These are phyloP conservation scores for Echiichthys vipera DNA, from an alignment of 2,797 vertebrate species.

Conservation along the genomic window DNA sequence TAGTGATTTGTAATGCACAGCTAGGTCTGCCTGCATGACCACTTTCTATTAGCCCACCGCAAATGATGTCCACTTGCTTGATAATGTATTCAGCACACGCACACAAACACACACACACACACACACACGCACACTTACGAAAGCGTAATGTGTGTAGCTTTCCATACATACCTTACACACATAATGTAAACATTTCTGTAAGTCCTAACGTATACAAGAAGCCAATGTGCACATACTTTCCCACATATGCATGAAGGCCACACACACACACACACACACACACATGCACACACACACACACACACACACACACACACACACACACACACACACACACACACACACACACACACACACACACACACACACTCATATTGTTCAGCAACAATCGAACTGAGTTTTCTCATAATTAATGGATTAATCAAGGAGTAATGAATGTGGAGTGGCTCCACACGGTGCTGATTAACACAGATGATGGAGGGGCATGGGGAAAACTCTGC, in stretches of 20 bases:
- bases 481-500: slow-evolving; percentile 59
- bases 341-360: background rate
- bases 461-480: slow-evolving; percentile 75
- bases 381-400: slow-evolving; percentile 68
- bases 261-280: background rate
- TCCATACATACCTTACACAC: slow-evolving; percentile 8
- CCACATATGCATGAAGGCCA: background rate
- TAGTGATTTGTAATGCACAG: slow-evolving; percentile 70
- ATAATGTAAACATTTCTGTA: slow-evolving; percentile 6
- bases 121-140: background rate
- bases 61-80: slow-evolving; percentile 62
- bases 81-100: slow-evolving; percentile 58
- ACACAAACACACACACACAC: background rate
- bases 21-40: slow-evolving; percentile 55
- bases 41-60: slow-evolving; percentile 64
- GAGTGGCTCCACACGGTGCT: slow-evolving; percentile 78
- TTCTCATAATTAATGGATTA: slow-evolving; percentile 75
- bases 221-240: background rate
- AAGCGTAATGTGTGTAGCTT: background rate
- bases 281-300: background rate
- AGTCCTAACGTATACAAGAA: slow-evolving; percentile 4
- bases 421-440: slow-evolving; percentile 79
- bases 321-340: background rate
- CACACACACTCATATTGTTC: slow-evolving; percentile 38
- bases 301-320: slow-evolving; percentile 1